These are phyloP conservation scores for Melangyna quadrimaculata DNA, from an alignment of 2,888 invertebrate genomes.

Conservation along the genomic window DNA sequence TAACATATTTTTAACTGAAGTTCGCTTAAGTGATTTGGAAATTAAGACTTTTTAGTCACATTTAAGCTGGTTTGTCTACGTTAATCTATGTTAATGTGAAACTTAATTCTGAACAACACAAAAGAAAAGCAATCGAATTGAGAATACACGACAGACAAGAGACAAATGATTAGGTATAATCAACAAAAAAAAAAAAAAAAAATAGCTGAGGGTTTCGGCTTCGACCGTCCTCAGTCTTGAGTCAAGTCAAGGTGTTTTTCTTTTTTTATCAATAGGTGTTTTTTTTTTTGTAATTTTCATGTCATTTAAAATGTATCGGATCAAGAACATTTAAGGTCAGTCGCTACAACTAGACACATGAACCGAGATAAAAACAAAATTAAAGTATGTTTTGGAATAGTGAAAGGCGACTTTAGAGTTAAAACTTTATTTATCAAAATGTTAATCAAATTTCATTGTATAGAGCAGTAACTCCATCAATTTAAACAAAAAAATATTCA, in stretches of 20 bases:
- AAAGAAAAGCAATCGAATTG: neutral
- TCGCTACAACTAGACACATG: neutral
- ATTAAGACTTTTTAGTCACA: no score
- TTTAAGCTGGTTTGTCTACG: neutral
- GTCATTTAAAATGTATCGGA: neutral
- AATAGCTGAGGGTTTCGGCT: neutral
- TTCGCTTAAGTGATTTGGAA: no score
- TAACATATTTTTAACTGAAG: no score
- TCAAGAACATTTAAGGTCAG: neutral
- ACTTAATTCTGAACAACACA: neutral
- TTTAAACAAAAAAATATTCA: neutral
- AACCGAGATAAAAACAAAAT: neutral
- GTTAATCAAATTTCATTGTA: neutral
- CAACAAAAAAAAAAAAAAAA: neutral
- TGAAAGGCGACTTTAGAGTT: neutral
- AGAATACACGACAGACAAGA: neutral
- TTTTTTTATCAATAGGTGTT: constrained; percentile 40
- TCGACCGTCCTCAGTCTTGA: neutral
- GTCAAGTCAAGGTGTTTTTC: constrained; percentile 23
- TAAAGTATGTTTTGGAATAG: neutral
- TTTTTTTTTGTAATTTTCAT: neutral
- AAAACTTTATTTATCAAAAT: neutral
- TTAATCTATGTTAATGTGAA: neutral
- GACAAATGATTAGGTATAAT: neutral
- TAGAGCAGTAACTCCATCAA: neutral